Conservation (phyloP, 2,797 vertebrate genomes). For the Liasis olivaceus region DNA sequence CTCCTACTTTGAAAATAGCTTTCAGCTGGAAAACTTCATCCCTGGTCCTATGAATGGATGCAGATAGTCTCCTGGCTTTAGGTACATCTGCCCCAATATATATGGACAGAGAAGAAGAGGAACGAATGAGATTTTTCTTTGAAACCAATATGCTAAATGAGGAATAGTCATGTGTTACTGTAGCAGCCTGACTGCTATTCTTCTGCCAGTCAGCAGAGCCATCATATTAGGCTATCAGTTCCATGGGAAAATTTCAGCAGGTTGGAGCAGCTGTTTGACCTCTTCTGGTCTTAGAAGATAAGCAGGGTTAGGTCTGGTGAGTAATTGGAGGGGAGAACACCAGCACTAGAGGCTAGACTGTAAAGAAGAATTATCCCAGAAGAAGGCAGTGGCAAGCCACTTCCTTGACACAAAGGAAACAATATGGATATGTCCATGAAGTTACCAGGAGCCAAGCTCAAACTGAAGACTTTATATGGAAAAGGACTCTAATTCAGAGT, state of each 20-base stretch:
- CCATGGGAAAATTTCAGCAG: too few species aligned
- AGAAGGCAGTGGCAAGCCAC: too few species aligned
- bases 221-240: neutral
- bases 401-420: too few species aligned
- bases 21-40: slow-evolving; percentile 40
- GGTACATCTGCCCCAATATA: neutral
- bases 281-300: too few species aligned
- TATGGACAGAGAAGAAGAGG: neutral
- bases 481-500: neutral
- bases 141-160: neutral
- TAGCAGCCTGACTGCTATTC: neutral
- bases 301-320: too few species aligned
- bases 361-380: too few species aligned
- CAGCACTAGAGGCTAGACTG: too few species aligned
- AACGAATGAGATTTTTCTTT: neutral
- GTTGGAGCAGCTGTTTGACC: too few species aligned
- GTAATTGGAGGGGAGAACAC: too few species aligned
- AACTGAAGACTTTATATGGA: too few species aligned
- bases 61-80: neutral
- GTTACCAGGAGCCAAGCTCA: too few species aligned
- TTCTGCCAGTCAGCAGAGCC: neutral
- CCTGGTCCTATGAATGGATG: neutral
- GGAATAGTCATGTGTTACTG: neutral
- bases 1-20: slow-evolving; percentile 55
- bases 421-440: too few species aligned